A percentile compares a stretch with the other conserved stretches of the same genome.
Conservation (phyloP, 2,888 invertebrate genomes). For the Caenorhabditis sp. region DNA sequence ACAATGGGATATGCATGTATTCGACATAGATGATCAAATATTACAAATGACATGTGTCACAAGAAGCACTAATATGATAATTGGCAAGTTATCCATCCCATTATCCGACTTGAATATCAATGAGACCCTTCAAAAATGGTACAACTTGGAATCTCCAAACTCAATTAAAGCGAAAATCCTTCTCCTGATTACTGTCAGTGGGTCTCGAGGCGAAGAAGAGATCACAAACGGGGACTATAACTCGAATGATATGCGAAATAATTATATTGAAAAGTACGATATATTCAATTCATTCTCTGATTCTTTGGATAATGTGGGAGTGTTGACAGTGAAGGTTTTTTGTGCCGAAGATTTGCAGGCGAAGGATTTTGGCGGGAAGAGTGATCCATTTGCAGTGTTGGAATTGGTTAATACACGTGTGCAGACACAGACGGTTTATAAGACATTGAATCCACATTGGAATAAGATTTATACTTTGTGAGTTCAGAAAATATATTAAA, state of each 20-base stretch:
- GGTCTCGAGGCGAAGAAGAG: slow-evolving; percentile 92
- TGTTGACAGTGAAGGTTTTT: slow-evolving; percentile 91
- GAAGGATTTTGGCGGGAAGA: slow-evolving; percentile 90
- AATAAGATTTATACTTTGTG: slow-evolving; percentile 98
- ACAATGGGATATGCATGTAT: slow-evolving; percentile 94
- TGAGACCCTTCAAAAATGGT: slow-evolving; percentile 88
- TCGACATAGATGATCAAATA: slow-evolving; percentile 89
- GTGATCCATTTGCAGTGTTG: slow-evolving; percentile 96
- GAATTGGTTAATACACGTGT: slow-evolving; percentile 88
- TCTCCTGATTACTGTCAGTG: slow-evolving; percentile 90
- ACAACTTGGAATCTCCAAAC: slow-evolving; percentile 84
- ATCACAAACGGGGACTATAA: slow-evolving; percentile 80
- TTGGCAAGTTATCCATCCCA: slow-evolving; percentile 87
- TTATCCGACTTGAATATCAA: slow-evolving; percentile 85
- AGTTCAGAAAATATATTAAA: too few species aligned
- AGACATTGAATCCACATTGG: slow-evolving; percentile 94
- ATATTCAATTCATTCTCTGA: slow-evolving; percentile 80
- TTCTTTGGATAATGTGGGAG: slow-evolving; percentile 84
- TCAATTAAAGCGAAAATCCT: slow-evolving; percentile 76
- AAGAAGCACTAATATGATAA: slow-evolving; percentile 84
- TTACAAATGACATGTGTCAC: slow-evolving; percentile 92
- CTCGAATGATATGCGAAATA: slow-evolving; percentile 52
- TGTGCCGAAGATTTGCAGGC: slow-evolving; percentile 85
- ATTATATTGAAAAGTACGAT: slow-evolving; percentile 68
- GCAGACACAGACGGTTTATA: slow-evolving; percentile 98